These are phyloP conservation scores for Isaurus tuberculatus DNA, from an alignment of 92 coral and sea anemone genomes.

Conservation along the genomic window DNA sequence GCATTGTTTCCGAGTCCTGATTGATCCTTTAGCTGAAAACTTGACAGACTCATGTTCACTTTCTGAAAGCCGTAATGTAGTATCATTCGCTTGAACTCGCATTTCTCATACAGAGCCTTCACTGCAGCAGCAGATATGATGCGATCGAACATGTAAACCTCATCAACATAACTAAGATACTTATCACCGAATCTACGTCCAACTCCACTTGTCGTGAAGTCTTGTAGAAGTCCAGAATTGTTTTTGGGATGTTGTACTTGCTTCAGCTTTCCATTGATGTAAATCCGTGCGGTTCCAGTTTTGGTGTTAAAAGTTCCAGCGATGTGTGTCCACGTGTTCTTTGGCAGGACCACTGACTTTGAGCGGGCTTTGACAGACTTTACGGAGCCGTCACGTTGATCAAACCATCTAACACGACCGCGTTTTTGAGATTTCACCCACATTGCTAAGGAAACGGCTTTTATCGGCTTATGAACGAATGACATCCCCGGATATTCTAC, in stretches of 20 bases:
- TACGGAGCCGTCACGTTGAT: constrained; percentile 61
- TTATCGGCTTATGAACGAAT: constrained; percentile 82
- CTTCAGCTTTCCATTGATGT: constrained; percentile 86
- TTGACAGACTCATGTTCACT: constrained; percentile 67
- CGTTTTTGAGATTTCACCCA: constrained; percentile 95
- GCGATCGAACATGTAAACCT: constrained; percentile 92
- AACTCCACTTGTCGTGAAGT: constrained; percentile 91
- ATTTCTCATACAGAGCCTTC: constrained; percentile 80
- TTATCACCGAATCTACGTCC: constrained; percentile 93
- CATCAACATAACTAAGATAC: constrained; percentile 87
- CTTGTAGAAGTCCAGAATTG: constrained; percentile 85
- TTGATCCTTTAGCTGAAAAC: constrained; percentile 81
- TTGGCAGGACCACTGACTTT: constrained; percentile 72
- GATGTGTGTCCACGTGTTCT: constrained; percentile 94
- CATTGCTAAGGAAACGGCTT: constrained; percentile 95
- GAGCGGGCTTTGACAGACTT: not conserved
- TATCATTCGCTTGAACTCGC: constrained; percentile 97
- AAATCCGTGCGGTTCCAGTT: constrained; percentile 89
- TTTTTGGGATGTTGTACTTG: constrained; percentile 82
- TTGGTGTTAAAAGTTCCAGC: constrained; percentile 93
- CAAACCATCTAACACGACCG: constrained; percentile 95
- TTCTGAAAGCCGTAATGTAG: constrained; percentile 98
- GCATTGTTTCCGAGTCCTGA: constrained; percentile 93
- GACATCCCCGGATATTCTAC: constrained; percentile 72
- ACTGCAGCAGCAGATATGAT: constrained; percentile 88